Conservation (phyloP, 1,140 invertebrate genomes). For the Whitmania pigra region DNA sequence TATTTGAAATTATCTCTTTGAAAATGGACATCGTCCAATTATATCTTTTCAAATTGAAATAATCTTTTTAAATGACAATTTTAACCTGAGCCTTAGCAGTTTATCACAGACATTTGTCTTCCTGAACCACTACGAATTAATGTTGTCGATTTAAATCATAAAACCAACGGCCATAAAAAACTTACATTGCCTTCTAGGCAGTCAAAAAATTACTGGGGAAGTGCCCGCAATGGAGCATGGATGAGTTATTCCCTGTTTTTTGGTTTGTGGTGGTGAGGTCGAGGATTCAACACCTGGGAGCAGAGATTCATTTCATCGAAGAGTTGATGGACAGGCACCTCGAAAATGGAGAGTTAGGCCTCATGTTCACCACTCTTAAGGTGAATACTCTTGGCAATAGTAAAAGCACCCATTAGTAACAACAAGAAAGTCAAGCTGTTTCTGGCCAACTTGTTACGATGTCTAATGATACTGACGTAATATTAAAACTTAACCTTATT, state of each 20-base stretch:
- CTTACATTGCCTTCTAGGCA: conserved; percentile 35
- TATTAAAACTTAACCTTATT: background rate
- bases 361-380: conserved; percentile 71
- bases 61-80: too few species aligned
- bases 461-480: conserved; percentile 1
- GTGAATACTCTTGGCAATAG: conserved; percentile 37
- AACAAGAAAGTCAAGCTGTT: background rate
- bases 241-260: conserved; percentile 71
- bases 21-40: too few species aligned
- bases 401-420: background rate
- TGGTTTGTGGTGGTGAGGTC: conserved; percentile 68
- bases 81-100: too few species aligned
- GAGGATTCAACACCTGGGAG: conserved; percentile 65
- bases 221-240: conserved; percentile 64
- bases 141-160: too few species aligned
- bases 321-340: conserved; percentile 65
- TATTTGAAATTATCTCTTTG: too few species aligned
- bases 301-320: conserved; percentile 69
- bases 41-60: too few species aligned
- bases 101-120: too few species aligned
- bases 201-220: conserved; percentile 43
- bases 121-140: too few species aligned
- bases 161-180: too few species aligned
- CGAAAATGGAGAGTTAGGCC: conserved; percentile 62
- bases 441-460: background rate